Evolutionary conservation across 2,113 vertebrate genomes (phyloP), one percentile per base, ranked within the genome.

Genomic region (Pelobates fuscus): DNA sequence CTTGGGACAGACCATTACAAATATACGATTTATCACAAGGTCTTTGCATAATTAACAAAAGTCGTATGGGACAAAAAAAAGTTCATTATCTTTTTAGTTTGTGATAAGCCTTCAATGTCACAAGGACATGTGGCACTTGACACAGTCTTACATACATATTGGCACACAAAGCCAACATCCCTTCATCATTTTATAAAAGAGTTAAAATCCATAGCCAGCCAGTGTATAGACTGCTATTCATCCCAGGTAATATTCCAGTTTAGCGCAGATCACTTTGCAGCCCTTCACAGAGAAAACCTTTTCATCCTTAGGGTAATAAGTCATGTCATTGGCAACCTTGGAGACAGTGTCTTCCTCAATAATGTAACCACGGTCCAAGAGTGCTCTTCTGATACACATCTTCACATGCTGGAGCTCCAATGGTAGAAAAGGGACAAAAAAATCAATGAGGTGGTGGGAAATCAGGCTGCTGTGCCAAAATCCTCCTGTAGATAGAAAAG

Each of bases 401-500:
- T 95, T 87, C 18, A 99, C 88, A 0, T 99, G 97, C 26, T 77
- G 85, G 80, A 94, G 94, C 70, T 99, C 97, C 90, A 99, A 85
- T 3, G 96, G 96, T 26, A 99, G 89, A 69, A 99, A 96, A 0
- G 97, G 97, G 6, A 99, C 89, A 0, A 96, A 98, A 77, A 93
- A 96, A 78, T 99, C 97, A 17, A 99, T 95, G 81, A 99, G 88
- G 81, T 98, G 94, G 80, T 89, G 94, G 74, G 96, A 96, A 2
- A 98, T 98, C 67, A 99, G 79, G 70, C 91, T 95, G 41, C 95
- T 94, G 77, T 92, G 97, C 93, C 94, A 98, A 81, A 98, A 94
- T 10, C 96, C 97, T 85, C 96, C 96, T 98, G 46, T 0, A 7
- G 41, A 52, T 25, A 49, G 32, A 20, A 44, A 30, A 68, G 63